Evolutionary conservation across 2,888 invertebrate genomes (phyloP).

Genomic region (Eupsilia transversa): DNA sequence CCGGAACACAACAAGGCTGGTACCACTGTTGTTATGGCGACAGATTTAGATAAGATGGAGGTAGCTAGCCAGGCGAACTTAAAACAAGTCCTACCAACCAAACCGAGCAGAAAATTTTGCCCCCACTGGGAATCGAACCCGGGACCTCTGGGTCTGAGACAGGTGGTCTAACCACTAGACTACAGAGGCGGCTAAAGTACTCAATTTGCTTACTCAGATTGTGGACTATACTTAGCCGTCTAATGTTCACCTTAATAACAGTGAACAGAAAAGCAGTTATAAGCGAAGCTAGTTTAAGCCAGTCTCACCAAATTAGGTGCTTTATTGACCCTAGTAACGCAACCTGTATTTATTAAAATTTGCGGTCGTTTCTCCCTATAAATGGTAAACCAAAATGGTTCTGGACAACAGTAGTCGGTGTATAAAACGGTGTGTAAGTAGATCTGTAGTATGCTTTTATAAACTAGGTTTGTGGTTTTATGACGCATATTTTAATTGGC

Average conservation of each 20-base stretch:
- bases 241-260: slow-evolving; percentile 9
- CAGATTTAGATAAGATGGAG: no score
- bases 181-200: no score
- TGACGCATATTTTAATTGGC: slow-evolving; percentile 2
- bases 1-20: no score
- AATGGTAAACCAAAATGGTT: slow-evolving; percentile 35
- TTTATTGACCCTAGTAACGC: slow-evolving; percentile 45
- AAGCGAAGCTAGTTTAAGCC: slow-evolving; percentile 4
- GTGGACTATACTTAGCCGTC: not conserved
- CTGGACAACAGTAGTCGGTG: slow-evolving; percentile 18
- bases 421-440: slow-evolving; percentile 2
- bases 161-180: no score
- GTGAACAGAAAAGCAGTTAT: slow-evolving; percentile 1
- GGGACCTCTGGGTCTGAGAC: no score
- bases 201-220: not conserved
- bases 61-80: no score
- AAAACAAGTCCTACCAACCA: no score
- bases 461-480: slow-evolving; percentile 12
- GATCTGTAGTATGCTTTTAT: slow-evolving; percentile 22
- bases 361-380: slow-evolving; percentile 42
- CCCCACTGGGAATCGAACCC: no score
- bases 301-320: slow-evolving; percentile 39
- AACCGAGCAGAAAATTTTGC: no score
- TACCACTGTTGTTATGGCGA: no score
- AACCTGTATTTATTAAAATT: slow-evolving; percentile 55